Base-by-base conservation (phyloP, 2,888 invertebrate genomes). In the Elegia similella region DNA sequence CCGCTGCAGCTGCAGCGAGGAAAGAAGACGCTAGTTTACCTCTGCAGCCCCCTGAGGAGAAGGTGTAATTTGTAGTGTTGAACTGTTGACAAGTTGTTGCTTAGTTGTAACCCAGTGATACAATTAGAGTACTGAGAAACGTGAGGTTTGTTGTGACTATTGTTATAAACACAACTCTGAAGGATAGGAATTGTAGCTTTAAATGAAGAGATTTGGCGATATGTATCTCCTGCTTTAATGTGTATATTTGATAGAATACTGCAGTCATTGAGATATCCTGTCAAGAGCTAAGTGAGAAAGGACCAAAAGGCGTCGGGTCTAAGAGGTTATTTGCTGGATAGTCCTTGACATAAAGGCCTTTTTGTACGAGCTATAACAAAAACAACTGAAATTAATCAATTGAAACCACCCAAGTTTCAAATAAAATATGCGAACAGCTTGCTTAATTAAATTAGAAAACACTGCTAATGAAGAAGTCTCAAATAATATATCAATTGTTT, bases 1-100 rank as follows among this genome's bases (percentile, higher is more conserved):
- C 83, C 0, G 84, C 84, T 0, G 85, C 80, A 1, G 75, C 79
- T 0, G 78, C 83, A 1, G 73, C 80, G 0, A 82, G 74, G 52
- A 84, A 78, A 16, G 88, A 89, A 67, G 88, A 88, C 10, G 75
- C 86, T 0, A 85, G 78, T 64, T 63, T 88, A 29, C 86, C 87
- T 13, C 62, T 90, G 70, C 88, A 88, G 64, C 77, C 75, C 12
- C 86, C 85, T 0, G 87, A 88, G 64, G 87, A 88, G 56, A 90
- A 90, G 63, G 88, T 89, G 59, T 93, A 77, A 42, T 16, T 30
- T n/a, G 17, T 52, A 15, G 52, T 52, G 17, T 32, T 47, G 54
- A 54, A 50, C 38, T n/a, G 47, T 52, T 55, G 58, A 61, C 55
- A 52, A 29, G 46, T 66, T 62, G 62, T 64, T 67, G 60, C 57